Evolutionary conservation across 2,888 invertebrate species (phyloP), one percentile per base, ranked within the genome.

Genomic region (Pasiphila rectangulata): DNA sequence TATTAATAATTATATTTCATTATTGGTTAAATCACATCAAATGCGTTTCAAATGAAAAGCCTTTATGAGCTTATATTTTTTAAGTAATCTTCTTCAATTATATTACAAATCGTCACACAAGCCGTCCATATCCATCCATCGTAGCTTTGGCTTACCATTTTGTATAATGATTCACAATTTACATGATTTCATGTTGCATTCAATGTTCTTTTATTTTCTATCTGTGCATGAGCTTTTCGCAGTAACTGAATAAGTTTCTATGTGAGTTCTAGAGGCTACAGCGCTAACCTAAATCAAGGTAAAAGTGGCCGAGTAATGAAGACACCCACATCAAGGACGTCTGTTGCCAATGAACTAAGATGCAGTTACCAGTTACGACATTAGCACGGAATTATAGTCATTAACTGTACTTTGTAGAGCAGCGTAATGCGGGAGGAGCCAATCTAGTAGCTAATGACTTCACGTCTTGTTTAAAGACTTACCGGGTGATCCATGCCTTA

Each of bases 361-460:
- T 39, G 21, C 46, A 35, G 46, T 40, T 46, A 46, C 19, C 46
- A 35, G 46, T 40, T 46, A 46, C 19, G 4, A 36, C 24, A 46
- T 41, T 41, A 36, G 21, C 46, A 36, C 10, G 7, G 7, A 15
- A 37, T 36, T 46, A 41, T 46, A 37, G 46, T 30, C 41, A 41
- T 46, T 46, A 46, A 29, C 40, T 39, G 40, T 46, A 35, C 13
- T 39, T 34, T 27, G 21, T 29, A 27, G 20, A 39, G 16, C n/a
- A 16, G 37, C 13, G 21, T 37, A 37, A 9, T 12, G 32, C 3
- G 9, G 10, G 19, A 17, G 16, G 6, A 10, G 4, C 27, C 3
- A 27, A 27, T 13, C 7, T 27, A 6, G 12, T 13, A 13, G 12
- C 27, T 13, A 27, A 27, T 13, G 6, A 27, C 3, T 27, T 27